phyloP scores from a whole-genome alignment of 1,140 invertebrate genomes.

The Neelides sp. region DNA sequence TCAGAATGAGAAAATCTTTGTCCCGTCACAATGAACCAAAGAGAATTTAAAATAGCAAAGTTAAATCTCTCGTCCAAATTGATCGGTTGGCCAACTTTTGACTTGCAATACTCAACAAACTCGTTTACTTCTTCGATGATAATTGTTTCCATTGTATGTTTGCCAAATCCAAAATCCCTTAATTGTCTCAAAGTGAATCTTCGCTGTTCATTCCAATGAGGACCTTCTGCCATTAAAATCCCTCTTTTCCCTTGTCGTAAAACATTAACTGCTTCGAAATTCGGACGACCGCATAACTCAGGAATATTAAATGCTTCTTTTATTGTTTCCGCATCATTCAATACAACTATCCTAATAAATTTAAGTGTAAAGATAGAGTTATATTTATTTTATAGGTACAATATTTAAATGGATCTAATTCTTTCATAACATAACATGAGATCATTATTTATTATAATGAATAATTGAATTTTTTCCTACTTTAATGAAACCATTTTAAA shows the following conservation, averaged over 20 bases:
- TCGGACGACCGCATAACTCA: too few species aligned
- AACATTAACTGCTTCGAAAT: too few species aligned
- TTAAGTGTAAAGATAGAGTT: too few species aligned
- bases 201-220: slow-evolving; percentile 30
- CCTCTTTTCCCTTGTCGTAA: slow-evolving; percentile 3
- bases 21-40: slow-evolving; percentile 18
- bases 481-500: too few species aligned
- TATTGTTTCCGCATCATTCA: too few species aligned
- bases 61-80: slow-evolving; percentile 7
- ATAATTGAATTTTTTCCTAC: too few species aligned
- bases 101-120: not conserved
- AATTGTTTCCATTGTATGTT: slow-evolving; percentile 34
- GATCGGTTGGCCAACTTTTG: slow-evolving; percentile 3
- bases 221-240: slow-evolving; percentile 1
- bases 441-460: too few species aligned
- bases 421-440: too few species aligned
- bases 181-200: slow-evolving; percentile 34
- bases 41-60: slow-evolving; percentile 14
- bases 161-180: slow-evolving; percentile 35
- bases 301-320: too few species aligned
- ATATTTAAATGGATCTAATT: too few species aligned
- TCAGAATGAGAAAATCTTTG: slow-evolving; percentile 5
- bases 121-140: slow-evolving; percentile 32
- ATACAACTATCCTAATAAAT: too few species aligned
- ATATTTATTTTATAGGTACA: too few species aligned